Evolutionary conservation across 1,140 invertebrate genomes (phyloP), one percentile per base, ranked within the genome.

Genomic region (Megalonaias nervosa): DNA sequence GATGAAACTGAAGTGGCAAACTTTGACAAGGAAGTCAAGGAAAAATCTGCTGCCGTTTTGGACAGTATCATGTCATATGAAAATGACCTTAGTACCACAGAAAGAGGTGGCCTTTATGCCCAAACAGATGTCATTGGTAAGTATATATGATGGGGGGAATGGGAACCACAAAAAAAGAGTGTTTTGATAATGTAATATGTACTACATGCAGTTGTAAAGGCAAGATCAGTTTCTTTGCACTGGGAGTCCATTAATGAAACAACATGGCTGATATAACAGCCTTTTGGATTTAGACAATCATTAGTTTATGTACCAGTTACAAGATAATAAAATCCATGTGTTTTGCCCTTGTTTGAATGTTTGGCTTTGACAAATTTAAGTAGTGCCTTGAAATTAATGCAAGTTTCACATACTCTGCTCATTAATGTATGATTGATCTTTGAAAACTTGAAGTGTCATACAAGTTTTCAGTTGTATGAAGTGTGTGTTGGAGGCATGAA

Each of bases 101-200:
- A 83, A 71, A 74, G 75, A 70, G 85, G 85, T 1, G 79, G 74
- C 6, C 31, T 80, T 59, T 72, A 77, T 0, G 81, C 79, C 11
- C 81, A 85, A 31, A 86, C 84, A 17, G 84, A 85, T 72, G 61
- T 85, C 11, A 81, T 85, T 31, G 85, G 85, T 86, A 71, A 55
- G 71, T 59, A 55, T 65, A 74, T 55, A 5, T 19, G 4, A 15
- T 13, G 56, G 4, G 13, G 23, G 21, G 58, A 57, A 57, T 31
- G 26, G 4, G 2, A 67, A 67, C 23, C 19, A 55, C 60, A 23
- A 5, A 3, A n/a, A 62, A n/a, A 62, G 6, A 19, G 21, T 62
- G 11, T 62, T n/a, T n/a, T 62, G 19, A 23, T 5, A 62, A 19
- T 12, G 19, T 19, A n/a, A 13, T 19, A 62, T 23, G 60, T 62